These are phyloP conservation scores for Psylliodes chrysocephalus DNA, from an alignment of 2,888 invertebrate genomes.

Conservation along the genomic window DNA sequence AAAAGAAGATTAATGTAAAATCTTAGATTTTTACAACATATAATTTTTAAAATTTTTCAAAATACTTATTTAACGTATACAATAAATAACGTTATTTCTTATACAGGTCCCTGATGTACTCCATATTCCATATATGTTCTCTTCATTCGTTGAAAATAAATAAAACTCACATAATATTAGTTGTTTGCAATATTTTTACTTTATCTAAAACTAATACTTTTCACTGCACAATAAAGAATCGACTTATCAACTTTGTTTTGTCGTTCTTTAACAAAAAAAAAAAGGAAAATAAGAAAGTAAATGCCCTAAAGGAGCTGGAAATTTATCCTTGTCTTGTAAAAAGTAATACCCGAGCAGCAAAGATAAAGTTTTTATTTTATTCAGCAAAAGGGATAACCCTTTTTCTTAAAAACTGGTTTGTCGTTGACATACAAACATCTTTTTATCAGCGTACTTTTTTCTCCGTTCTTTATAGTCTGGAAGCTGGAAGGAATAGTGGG, in stretches of 20 bases:
- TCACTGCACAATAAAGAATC: conserved; percentile 11
- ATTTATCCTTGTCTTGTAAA: conserved; percentile 28
- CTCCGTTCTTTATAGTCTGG: no score
- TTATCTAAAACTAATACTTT: conserved; percentile 5
- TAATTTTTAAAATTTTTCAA: no score
- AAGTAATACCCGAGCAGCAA: conserved; percentile 26
- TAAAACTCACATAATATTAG: no score
- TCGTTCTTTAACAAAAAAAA: not conserved
- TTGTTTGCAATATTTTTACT: not conserved
- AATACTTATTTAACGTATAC: no score
- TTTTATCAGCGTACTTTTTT: conserved; percentile 20
- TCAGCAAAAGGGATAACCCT: conserved; percentile 19
- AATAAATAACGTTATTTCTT: no score
- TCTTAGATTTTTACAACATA: no score
- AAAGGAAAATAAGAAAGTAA: no score
- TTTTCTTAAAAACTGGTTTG: conserved; percentile 12
- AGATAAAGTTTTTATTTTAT: conserved; percentile 32
- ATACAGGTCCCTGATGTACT: no score
- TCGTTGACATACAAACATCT: conserved; percentile 24
- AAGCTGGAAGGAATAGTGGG: no score
- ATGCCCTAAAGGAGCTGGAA: conserved; percentile 6
- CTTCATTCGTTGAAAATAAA: no score
- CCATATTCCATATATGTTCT: no score
- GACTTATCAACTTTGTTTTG: conserved; percentile 17
- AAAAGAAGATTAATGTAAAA: no score